These are phyloP conservation scores for Oryctes rhinoceros DNA, from an alignment of 1,140 invertebrate species.

Conservation along the genomic window DNA sequence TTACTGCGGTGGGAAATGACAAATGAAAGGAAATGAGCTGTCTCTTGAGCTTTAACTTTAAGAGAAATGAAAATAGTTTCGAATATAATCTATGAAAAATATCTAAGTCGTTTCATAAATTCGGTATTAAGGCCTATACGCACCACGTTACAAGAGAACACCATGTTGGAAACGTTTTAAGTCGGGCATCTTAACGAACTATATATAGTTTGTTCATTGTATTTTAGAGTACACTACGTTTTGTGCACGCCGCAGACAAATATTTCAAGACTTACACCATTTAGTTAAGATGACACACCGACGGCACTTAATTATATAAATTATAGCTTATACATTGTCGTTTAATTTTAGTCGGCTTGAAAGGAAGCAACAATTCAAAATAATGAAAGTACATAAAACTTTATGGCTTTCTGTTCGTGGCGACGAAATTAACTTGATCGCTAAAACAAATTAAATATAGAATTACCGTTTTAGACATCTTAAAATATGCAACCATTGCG, in stretches of 20 bases:
- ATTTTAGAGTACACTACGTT: not conserved
- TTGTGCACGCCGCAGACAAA: not conserved
- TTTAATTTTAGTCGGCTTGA: not conserved
- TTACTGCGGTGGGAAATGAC: not conserved
- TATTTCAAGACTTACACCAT: not conserved
- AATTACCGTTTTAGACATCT: not conserved
- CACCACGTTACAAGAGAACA: no score
- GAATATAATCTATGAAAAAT: not conserved
- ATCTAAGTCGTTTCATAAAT: not conserved
- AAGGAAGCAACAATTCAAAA: not conserved
- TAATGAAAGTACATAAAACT: not conserved
- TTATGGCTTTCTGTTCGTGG: not conserved
- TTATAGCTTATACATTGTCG: not conserved
- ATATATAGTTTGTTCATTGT: not conserved
- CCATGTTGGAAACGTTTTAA: not conserved
- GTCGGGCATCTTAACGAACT: not conserved
- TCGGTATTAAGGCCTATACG: not conserved
- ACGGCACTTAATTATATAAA: not conserved
- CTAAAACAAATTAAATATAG: not conserved
- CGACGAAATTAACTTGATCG: not conserved
- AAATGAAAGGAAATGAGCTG: not conserved
- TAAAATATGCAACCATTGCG: slow-evolving; percentile 2
- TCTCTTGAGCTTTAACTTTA: not conserved
- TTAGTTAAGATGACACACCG: not conserved
- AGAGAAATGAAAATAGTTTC: not conserved